Base-by-base conservation (phyloP, 2,113 vertebrate species). In the Rostratula benghalensis region DNA sequence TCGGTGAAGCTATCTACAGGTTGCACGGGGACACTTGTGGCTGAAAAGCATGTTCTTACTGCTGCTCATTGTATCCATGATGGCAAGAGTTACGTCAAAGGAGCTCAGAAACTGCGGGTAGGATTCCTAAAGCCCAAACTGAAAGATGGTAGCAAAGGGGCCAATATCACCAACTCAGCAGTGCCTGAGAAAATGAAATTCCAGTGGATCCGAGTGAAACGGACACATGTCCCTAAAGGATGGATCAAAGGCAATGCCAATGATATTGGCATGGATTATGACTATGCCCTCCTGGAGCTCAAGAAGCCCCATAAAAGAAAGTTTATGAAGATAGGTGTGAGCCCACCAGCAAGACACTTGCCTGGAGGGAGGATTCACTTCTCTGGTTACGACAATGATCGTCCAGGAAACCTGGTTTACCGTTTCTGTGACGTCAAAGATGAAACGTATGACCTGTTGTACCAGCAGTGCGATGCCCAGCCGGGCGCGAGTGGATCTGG, bases 181-280 rank as follows among this genome's bases (percentile, higher is more conserved):
- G 59, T 67, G 67, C 96, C 96, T 1, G 98, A 99, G 63, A 98
- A 98, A 95, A 99, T 99, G 98, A 99, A 99, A 95, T 99, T 99
- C 98, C 99, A 99, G 94, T 99, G 99, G 99, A 99, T 99, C 95
- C 97, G 99, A 33, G 99, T 99, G 93, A 99, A 98, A 96, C 98
- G 99, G 89, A 99, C 99, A 3, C 99, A 99, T 0, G 99, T 99
- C n/a, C 99, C 99, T 81, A 99, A 99, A 95, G 99, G 99, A 33
- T 99, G 99, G 99, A 99, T 99, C 94, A 99, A 99, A 97, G 99
- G 99, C 51, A 99, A 98, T 4, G 99, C 99, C 87, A 99, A 99
- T 7, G 99, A 99, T 91, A 99, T 99, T 8, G 99, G 99, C 69
- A 99, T 99, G 99, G 99, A 99, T 98, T 99, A 99, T n/a, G 99